These are phyloP conservation scores for Circaetus gallicus DNA, from an alignment of 2,113 vertebrate species.

Conservation along the genomic window DNA sequence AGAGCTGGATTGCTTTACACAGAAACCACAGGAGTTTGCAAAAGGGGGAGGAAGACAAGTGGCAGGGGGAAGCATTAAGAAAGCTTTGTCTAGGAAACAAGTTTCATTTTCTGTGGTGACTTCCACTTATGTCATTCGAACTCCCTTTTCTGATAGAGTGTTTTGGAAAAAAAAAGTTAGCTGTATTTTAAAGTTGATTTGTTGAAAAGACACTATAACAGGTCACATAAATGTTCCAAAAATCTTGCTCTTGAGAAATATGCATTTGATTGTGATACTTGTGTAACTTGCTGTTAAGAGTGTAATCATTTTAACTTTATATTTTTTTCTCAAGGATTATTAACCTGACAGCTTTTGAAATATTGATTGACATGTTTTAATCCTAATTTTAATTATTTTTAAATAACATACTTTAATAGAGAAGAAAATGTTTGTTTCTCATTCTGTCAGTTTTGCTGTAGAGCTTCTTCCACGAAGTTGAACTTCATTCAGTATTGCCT, in stretches of 20 bases:
- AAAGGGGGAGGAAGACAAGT: background rate
- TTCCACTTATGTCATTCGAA: background rate
- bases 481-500: background rate
- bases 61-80: too few relatives aligned
- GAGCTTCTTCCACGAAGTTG: background rate
- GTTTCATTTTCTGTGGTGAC: too few relatives aligned
- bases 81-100: too few relatives aligned
- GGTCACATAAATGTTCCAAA: background rate
- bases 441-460: background rate
- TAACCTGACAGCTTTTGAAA: background rate
- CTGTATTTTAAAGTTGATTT: background rate
- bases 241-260: background rate
- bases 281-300: background rate
- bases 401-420: background rate
- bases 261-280: background rate
- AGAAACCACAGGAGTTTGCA: slow-evolving; percentile 43
- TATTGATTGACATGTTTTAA: background rate
- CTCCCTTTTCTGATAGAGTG: background rate
- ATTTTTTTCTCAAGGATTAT: background rate
- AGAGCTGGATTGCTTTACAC: slow-evolving; percentile 57
- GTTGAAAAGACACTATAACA: background rate
- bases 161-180: background rate
- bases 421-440: background rate
- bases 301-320: background rate
- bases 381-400: background rate